Percentiles rank a stretch among this genome's conserved stretches.
Conservation (phyloP, 2,888 invertebrate genomes). For the Nudaria mundana region DNA sequence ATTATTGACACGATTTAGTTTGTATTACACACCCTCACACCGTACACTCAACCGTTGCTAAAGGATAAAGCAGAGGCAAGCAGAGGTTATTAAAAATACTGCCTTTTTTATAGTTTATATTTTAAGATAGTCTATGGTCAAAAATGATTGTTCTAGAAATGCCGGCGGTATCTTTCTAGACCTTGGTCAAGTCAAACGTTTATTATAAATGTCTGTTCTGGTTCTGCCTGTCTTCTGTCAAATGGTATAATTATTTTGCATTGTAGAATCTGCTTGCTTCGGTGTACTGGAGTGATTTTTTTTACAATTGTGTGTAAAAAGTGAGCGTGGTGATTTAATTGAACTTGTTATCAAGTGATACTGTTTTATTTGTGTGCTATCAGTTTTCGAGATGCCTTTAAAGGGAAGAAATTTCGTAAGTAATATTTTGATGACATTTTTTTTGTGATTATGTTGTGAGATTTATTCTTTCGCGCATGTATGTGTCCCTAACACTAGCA, state of each 20-base stretch:
- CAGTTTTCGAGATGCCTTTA: conserved; percentile 69
- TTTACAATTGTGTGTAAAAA: conserved; percentile 31
- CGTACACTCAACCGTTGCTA: too few species aligned
- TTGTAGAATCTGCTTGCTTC: conserved; percentile 21
- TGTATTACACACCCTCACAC: too few species aligned
- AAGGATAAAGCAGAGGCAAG: too few species aligned
- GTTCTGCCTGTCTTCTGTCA: too few species aligned
- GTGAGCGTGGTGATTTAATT: conserved; percentile 17
- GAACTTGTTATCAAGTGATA: conserved; percentile 20
- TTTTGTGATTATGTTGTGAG: conserved; percentile 26
- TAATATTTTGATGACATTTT: conserved; percentile 36
- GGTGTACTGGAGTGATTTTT: conserved; percentile 22
- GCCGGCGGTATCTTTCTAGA: too few species aligned
- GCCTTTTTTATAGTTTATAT: too few species aligned
- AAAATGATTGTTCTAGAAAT: conserved; percentile 63
- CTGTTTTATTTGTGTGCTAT: conserved; percentile 31
- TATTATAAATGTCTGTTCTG: too few species aligned
- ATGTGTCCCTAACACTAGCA: conserved; percentile 22
- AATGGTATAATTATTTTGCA: conserved; percentile 40
- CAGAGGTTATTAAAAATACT: too few species aligned
- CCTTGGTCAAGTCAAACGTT: too few species aligned
- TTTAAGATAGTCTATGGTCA: neutral
- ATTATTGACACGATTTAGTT: too few species aligned
- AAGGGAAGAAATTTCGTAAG: conserved; percentile 72
- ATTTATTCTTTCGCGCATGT: conserved; percentile 36